Evolutionary conservation across 2,797 vertebrate genomes (phyloP).

Genomic region (Pelobates cultripes): DNA sequence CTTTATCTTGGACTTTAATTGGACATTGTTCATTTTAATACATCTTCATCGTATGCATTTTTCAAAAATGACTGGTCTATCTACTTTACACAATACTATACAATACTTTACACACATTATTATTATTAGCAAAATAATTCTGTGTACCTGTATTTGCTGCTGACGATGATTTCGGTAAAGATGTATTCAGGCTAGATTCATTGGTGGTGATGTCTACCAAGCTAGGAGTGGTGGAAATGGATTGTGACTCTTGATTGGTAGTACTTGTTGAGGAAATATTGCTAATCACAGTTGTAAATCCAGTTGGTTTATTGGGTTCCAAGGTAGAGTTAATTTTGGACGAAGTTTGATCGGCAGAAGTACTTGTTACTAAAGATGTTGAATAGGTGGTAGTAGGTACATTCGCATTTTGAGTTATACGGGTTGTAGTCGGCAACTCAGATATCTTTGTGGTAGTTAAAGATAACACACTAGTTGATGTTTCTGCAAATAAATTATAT

Average conservation of each 20-base stretch:
- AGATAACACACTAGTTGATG: too few relatives aligned
- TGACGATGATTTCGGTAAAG: not conserved
- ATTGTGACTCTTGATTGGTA: not conserved
- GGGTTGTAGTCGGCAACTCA: not conserved
- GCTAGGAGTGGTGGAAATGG: not conserved
- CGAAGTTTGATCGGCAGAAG: not conserved
- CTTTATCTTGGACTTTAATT: too few relatives aligned
- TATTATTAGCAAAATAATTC: too few relatives aligned
- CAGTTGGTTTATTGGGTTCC: not conserved
- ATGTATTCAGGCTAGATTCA: not conserved
- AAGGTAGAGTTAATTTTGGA: not conserved
- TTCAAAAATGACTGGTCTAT: too few relatives aligned
- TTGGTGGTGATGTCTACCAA: not conserved
- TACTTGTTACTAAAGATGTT: not conserved
- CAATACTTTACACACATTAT: too few relatives aligned
- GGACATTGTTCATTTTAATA: too few relatives aligned
- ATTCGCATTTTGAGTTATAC: not conserved
- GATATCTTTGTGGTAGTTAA: not conserved
- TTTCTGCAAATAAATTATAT: too few relatives aligned
- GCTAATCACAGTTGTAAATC: not conserved
- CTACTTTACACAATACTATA: too few relatives aligned
- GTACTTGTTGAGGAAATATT: not conserved
- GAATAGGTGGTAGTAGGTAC: conserved; percentile 4
- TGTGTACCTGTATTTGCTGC: not conserved
- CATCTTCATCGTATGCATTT: too few relatives aligned